Percentiles rank a stretch among this genome's conserved stretches.
These are phyloP conservation scores for Halcyon leucocephala DNA, from an alignment of 2,797 vertebrate genomes.

Conservation along the genomic window DNA sequence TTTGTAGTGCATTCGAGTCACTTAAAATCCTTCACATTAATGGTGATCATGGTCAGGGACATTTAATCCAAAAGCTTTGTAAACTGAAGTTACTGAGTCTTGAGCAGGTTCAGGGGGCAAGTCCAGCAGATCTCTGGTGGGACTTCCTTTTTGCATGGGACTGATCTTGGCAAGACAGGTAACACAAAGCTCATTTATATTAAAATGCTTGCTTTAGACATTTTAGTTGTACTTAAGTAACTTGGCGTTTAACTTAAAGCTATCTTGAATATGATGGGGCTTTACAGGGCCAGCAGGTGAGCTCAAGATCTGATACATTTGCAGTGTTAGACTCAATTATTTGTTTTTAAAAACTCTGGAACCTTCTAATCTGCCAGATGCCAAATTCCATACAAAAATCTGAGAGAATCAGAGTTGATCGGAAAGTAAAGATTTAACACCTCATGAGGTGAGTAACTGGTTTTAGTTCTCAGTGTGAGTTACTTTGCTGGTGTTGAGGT, in stretches of 20 bases:
- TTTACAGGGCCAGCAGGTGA: background rate
- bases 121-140: background rate
- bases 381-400: background rate
- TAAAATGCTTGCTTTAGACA: background rate
- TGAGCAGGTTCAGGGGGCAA: background rate
- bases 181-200: background rate
- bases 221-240: background rate
- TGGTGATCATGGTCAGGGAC: accelerated
- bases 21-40: background rate
- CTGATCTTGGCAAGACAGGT: background rate
- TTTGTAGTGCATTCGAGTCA: background rate
- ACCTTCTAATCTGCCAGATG: background rate
- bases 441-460: background rate
- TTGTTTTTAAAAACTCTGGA: slow-evolving; percentile 8
- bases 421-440: background rate
- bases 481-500: background rate
- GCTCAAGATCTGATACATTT: background rate
- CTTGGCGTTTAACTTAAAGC: background rate
- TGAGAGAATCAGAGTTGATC: background rate
- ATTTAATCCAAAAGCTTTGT: background rate
- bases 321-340: background rate
- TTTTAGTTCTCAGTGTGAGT: background rate
- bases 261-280: background rate
- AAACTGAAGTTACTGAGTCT: background rate
- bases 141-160: background rate